A percentile compares a stretch with the other conserved stretches of the same genome.
Evolutionary conservation across 2,888 invertebrate genomes (phyloP).

Genomic region (Cordilura impudica): DNA sequence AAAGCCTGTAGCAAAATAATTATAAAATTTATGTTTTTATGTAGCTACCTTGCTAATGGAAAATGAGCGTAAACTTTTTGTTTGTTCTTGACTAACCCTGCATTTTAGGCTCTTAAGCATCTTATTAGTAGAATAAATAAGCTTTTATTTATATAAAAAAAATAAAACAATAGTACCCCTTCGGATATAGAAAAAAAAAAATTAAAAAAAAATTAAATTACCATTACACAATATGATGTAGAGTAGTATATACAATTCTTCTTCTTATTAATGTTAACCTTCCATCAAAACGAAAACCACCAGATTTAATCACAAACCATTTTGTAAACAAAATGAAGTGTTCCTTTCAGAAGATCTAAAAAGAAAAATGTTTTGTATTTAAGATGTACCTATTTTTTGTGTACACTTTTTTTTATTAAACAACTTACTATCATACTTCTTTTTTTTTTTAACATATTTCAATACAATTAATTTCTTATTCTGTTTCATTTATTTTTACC

Average conservation of each 20-base stretch:
- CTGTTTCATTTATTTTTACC: conserved; percentile 15
- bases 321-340: conserved; percentile 23
- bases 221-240: conserved; percentile 38
- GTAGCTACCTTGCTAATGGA: conserved; percentile 24
- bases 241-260: conserved; percentile 49
- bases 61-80: conserved; percentile 33
- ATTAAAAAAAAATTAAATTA: conserved; percentile 28
- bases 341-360: conserved; percentile 28
- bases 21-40: conserved; percentile 32
- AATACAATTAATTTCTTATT: background rate
- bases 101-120: conserved; percentile 57
- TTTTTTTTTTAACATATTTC: background rate
- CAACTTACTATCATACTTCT: background rate
- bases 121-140: conserved; percentile 54
- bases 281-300: conserved; percentile 48
- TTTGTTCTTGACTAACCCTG: conserved; percentile 35
- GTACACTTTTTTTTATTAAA: conserved; percentile 10
- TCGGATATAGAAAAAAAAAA: conserved; percentile 43
- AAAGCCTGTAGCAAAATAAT: conserved; percentile 46
- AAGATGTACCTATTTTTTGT: conserved; percentile 25
- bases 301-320: conserved; percentile 31
- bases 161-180: conserved; percentile 37
- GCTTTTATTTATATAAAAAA: conserved; percentile 53
- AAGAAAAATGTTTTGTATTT: conserved; percentile 27
- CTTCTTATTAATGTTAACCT: conserved; percentile 42